phyloP scores from a whole-genome alignment of 2,888 invertebrate genomes.

The Eretmocerus hayati region DNA sequence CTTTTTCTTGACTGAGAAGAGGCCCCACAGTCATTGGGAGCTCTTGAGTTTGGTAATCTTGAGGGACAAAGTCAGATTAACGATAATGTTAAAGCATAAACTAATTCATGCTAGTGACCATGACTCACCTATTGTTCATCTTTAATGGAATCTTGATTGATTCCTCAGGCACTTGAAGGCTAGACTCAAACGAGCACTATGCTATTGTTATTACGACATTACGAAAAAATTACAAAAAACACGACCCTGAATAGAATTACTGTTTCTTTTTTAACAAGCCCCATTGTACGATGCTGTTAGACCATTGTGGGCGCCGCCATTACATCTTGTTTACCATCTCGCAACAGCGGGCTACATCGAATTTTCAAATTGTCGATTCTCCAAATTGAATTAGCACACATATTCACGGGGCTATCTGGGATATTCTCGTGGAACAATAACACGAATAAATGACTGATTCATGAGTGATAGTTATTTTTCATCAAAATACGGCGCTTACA shows the following conservation, averaged over 20 bases:
- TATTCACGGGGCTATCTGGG: too few relatives aligned
- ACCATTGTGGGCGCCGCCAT: conserved; percentile 21
- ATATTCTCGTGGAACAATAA: too few relatives aligned
- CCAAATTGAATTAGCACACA: too few relatives aligned
- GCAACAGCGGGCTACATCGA: conserved; percentile 6
- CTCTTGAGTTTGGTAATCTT: conserved; percentile 12
- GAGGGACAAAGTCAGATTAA: not conserved
- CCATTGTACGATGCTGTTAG: conserved; percentile 18
- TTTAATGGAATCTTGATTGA: conserved; percentile 10
- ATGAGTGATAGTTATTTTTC: too few relatives aligned
- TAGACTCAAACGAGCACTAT: not conserved
- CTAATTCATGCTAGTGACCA: too few relatives aligned
- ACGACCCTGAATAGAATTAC: conserved; percentile 11
- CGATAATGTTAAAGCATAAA: too few relatives aligned
- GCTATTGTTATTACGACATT: conserved; percentile 12
- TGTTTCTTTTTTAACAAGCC: conserved; percentile 15
- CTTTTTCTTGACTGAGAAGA: conserved; percentile 10
- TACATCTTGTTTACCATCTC: conserved; percentile 18
- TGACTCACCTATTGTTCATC: conserved; percentile 21
- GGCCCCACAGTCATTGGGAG: conserved; percentile 11
- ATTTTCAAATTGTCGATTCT: conserved; percentile 4
- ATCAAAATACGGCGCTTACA: too few relatives aligned
- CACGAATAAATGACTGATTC: too few relatives aligned
- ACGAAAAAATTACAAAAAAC: conserved; percentile 7
- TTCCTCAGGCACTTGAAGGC: conserved; percentile 16